These are phyloP conservation scores for Chironomus tepperi DNA, from an alignment of 1,140 invertebrate genomes.

Conservation along the genomic window DNA sequence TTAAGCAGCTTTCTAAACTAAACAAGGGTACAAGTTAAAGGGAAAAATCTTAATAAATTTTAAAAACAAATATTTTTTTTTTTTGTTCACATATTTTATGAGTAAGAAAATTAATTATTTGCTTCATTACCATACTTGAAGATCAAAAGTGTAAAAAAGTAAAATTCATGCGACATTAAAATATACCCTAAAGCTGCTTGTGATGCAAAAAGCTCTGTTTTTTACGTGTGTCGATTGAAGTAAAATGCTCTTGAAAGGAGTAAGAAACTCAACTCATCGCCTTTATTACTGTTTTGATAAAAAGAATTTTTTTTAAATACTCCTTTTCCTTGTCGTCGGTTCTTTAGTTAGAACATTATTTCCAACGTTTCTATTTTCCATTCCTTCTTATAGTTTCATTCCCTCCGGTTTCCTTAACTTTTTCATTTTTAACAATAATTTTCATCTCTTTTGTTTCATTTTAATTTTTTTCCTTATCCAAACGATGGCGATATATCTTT, in stretches of 20 bases:
- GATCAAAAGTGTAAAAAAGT: too few relatives aligned
- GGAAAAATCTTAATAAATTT: too few relatives aligned
- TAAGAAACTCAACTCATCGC: conserved; percentile 18
- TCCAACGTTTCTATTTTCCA: not conserved
- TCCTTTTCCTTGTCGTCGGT: conserved; percentile 17
- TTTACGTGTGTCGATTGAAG: not conserved
- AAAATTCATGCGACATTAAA: not conserved
- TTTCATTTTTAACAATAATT: conserved; percentile 3
- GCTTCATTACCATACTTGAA: too few relatives aligned
- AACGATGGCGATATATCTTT: conserved; percentile 20
- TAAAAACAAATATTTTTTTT: too few relatives aligned
- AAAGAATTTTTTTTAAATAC: conserved; percentile 16
- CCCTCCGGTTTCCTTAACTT: conserved; percentile 5
- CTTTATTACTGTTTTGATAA: conserved; percentile 19
- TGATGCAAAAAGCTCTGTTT: not conserved
- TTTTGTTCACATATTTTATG: too few relatives aligned
- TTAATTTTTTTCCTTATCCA: not conserved
- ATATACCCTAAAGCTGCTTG: not conserved
- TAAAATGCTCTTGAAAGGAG: not conserved
- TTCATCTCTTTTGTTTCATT: not conserved
- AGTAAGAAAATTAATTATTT: too few relatives aligned
- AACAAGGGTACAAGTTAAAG: too few relatives aligned
- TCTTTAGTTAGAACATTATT: not conserved
- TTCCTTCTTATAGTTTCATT: not conserved
- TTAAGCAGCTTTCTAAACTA: too few relatives aligned